Evolutionary conservation across 1,140 invertebrate genomes (phyloP).

Genomic region (Halesus radiatus): DNA sequence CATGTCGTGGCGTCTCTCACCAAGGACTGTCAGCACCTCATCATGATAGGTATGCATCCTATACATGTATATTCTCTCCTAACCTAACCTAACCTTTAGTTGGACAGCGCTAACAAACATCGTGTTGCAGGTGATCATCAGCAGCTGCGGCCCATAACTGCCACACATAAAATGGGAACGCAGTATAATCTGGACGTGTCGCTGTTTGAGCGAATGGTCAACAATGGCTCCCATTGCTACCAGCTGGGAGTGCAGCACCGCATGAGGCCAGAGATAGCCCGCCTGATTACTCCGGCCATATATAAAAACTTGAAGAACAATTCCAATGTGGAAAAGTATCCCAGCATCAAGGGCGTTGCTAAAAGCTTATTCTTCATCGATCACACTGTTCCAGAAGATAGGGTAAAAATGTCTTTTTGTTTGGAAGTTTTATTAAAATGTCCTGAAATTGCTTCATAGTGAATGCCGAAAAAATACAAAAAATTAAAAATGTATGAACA

Average conservation of each 20-base stretch:
- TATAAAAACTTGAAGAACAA: conserved; percentile 74
- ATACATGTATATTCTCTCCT: background rate
- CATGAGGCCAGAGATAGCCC: conserved; percentile 77
- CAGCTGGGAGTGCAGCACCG: conserved; percentile 75
- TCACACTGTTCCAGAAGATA: conserved; percentile 62
- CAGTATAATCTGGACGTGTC: conserved; percentile 78
- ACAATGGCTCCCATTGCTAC: conserved; percentile 70
- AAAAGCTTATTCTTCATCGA: conserved; percentile 76
- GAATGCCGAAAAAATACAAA: no score
- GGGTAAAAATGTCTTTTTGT: no score
- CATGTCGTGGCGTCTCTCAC: conserved; percentile 82
- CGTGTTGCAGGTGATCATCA: conserved; percentile 78
- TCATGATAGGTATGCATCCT: conserved; percentile 77
- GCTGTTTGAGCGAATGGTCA: conserved; percentile 81
- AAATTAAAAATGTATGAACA: no score
- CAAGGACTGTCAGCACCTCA: conserved; percentile 82
- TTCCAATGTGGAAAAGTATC: conserved; percentile 68
- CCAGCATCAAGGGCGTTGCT: conserved; percentile 67
- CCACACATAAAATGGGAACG: conserved; percentile 72
- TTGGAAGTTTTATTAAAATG: no score
- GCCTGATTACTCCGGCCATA: conserved; percentile 75
- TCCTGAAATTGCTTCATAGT: no score
- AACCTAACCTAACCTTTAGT: no score
- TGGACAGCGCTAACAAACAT: no score
- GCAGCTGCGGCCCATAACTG: conserved; percentile 78